Evolutionary conservation across 2,113 vertebrate genomes (phyloP).

Genomic region (Cheilinus undulatus): DNA sequence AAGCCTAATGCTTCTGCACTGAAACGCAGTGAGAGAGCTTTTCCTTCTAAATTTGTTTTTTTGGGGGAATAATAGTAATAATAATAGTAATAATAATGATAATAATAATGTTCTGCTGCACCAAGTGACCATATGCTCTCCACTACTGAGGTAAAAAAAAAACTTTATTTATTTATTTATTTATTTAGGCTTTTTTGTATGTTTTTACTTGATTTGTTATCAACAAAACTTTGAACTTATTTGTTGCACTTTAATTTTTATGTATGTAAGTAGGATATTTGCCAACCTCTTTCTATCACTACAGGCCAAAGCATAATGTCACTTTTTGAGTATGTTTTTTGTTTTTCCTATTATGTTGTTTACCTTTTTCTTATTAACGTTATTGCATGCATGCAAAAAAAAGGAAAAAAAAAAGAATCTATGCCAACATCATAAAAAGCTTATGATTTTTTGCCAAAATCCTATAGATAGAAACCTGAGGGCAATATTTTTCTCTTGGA

Average conservation of each 20-base stretch:
- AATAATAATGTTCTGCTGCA: slow-evolving; percentile 81
- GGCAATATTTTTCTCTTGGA: slow-evolving; percentile 89
- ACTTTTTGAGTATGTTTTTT: slow-evolving; percentile 79
- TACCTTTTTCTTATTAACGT: slow-evolving; percentile 76
- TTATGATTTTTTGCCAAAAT: slow-evolving; percentile 88
- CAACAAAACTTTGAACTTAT: slow-evolving; percentile 48
- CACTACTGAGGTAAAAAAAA: slow-evolving; percentile 74
- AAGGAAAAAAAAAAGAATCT: slow-evolving; percentile 82
- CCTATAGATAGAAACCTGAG: slow-evolving; percentile 85
- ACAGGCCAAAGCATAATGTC: slow-evolving; percentile 91
- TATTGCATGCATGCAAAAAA: slow-evolving; percentile 90
- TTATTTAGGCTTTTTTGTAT: slow-evolving; percentile 60
- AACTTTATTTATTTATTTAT: slow-evolving; percentile 64
- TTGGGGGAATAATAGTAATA: slow-evolving; percentile 72
- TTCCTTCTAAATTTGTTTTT: slow-evolving; percentile 64
- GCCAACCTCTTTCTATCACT: slow-evolving; percentile 82
- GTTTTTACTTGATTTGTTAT: slow-evolving; percentile 71
- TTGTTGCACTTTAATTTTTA: slow-evolving; percentile 82
- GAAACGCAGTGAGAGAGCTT: slow-evolving; percentile 75
- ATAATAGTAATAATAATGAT: slow-evolving; percentile 69
- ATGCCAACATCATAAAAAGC: slow-evolving; percentile 90
- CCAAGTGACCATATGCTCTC: slow-evolving; percentile 82
- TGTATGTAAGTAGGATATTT: slow-evolving; percentile 68
- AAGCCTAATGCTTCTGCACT: slow-evolving; percentile 67
- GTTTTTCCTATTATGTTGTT: slow-evolving; percentile 61